phyloP scores from a whole-genome alignment of 2,888 invertebrate species.

The Philopedon plagiatum region DNA sequence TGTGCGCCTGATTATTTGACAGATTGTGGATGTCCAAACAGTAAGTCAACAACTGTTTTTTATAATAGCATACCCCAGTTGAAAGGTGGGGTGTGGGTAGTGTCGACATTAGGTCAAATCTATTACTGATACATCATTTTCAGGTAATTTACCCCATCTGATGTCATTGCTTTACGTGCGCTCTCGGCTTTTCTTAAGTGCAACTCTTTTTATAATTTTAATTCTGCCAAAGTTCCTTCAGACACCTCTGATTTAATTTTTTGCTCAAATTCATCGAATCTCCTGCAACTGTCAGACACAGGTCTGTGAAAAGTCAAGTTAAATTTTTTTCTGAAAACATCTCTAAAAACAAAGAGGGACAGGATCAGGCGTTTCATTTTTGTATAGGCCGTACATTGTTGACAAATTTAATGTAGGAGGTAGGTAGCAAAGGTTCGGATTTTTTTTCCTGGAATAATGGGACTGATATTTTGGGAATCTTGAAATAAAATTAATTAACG shows the following conservation, averaged over 20 bases:
- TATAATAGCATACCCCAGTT: conserved; percentile 23
- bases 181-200: conserved; percentile 19
- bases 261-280: conserved; percentile 9
- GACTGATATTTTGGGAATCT: no score
- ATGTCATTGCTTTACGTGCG: conserved; percentile 28
- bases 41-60: conserved; percentile 26
- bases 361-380: conserved; percentile 25
- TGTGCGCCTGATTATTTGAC: conserved; percentile 19
- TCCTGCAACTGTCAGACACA: conserved; percentile 24
- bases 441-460: no score
- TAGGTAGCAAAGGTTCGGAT: conserved; percentile 23
- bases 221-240: neutral
- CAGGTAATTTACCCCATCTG: conserved; percentile 9
- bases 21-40: conserved; percentile 29
- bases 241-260: conserved; percentile 18
- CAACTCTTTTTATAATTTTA: conserved; percentile 22
- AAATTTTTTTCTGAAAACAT: conserved; percentile 25
- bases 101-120: conserved; percentile 29
- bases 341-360: conserved; percentile 28
- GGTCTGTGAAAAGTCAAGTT: conserved; percentile 21
- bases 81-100: conserved; percentile 20
- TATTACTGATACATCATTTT: conserved; percentile 12
- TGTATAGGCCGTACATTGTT: conserved; percentile 35
- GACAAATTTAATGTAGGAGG: conserved; percentile 27
- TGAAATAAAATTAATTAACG: no score